A percentile compares a stretch with the other conserved stretches of the same genome.
phyloP scores from a whole-genome alignment of 2,888 invertebrate genomes.

The Punctoribates punctum region DNA sequence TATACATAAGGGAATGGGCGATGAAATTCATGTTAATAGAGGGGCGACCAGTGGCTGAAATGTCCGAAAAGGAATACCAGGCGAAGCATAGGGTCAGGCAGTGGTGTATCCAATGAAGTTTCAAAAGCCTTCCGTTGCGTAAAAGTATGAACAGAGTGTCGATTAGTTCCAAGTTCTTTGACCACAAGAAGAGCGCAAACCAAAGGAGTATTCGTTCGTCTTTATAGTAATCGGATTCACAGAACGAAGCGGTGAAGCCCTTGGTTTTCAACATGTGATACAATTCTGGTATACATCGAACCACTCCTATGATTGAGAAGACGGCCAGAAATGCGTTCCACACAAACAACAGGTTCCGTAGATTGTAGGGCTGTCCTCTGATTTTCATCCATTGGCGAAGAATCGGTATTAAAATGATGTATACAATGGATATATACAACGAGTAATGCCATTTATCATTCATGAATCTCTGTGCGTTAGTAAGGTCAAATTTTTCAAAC shows the following conservation, averaged over 20 bases:
- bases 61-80: slow-evolving; percentile 35
- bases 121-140: slow-evolving; percentile 29
- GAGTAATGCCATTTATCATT: slow-evolving; percentile 28
- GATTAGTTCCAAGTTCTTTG: slow-evolving; percentile 33
- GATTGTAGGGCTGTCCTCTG: slow-evolving; percentile 81
- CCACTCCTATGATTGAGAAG: slow-evolving; percentile 84
- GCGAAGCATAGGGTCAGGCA: slow-evolving; percentile 27
- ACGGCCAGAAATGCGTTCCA: slow-evolving; percentile 91
- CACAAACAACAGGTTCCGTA: slow-evolving; percentile 76
- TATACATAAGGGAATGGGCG: slow-evolving; percentile 86
- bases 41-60: slow-evolving; percentile 35
- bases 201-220: slow-evolving; percentile 22
- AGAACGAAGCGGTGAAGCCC: slow-evolving; percentile 24
- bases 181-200: slow-evolving; percentile 25
- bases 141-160: slow-evolving; percentile 37
- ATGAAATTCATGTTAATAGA: slow-evolving; percentile 54
- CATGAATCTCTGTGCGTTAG: neutral
- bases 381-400: slow-evolving; percentile 91
- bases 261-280: slow-evolving; percentile 58
- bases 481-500: neutral
- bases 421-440: slow-evolving; percentile 53
- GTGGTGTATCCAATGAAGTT: slow-evolving; percentile 41
- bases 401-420: slow-evolving; percentile 88
- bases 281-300: slow-evolving; percentile 86
- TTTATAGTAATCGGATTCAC: slow-evolving; percentile 31